phyloP scores from a whole-genome alignment of 1,140 invertebrate species.

The Holotrichia oblita region DNA sequence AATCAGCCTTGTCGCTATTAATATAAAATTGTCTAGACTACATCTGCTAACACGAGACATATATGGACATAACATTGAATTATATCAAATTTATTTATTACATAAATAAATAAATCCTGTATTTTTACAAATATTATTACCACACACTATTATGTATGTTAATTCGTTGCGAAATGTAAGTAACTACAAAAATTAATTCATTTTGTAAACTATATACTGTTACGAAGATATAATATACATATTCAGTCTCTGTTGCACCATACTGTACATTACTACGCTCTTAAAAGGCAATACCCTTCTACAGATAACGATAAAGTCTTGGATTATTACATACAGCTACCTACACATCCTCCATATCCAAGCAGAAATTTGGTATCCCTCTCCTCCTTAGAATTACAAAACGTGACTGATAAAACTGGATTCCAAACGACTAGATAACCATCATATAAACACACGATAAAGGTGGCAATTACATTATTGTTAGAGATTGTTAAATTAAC shows the following conservation, averaged over 20 bases:
- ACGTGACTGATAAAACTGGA: conserved; percentile 12
- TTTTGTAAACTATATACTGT: neutral
- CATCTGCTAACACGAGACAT: neutral
- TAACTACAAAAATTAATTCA: neutral
- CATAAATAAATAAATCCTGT: neutral
- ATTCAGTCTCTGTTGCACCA: neutral
- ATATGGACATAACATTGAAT: neutral
- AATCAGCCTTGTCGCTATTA: neutral
- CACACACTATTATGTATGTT: neutral
- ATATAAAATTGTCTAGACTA: neutral
- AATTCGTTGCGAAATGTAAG: too few relatives aligned
- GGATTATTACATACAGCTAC: neutral
- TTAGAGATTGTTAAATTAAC: conserved; percentile 14
- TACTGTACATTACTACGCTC: neutral
- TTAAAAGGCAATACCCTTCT: neutral
- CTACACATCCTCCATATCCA: neutral
- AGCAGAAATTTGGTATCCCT: neutral
- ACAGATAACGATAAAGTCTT: neutral
- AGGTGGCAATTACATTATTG: neutral
- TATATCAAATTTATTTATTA: neutral
- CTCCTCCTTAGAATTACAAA: neutral
- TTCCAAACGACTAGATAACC: neutral
- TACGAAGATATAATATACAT: neutral
- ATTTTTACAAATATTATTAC: neutral
- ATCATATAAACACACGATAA: conserved; percentile 16